Evolutionary conservation across 2,797 vertebrate species (phyloP).

Genomic region (Eospalax fontanierii): DNA sequence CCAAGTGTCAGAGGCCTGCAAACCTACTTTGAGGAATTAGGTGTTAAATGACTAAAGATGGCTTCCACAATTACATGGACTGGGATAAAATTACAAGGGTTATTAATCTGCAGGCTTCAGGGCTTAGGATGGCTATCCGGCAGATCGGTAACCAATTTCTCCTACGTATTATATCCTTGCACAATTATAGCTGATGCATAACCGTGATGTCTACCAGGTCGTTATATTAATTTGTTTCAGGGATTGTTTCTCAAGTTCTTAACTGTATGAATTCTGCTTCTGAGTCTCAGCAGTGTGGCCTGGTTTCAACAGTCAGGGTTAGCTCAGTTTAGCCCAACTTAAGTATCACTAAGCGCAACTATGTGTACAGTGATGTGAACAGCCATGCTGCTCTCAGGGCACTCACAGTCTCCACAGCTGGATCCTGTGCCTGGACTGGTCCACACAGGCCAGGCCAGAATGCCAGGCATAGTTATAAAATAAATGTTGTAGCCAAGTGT

Average conservation of each 20-base stretch:
- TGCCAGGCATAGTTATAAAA: not conserved
- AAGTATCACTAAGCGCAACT: not conserved
- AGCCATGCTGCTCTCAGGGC: not conserved
- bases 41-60: slow-evolving; percentile 77
- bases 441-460: too few species aligned
- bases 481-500: not conserved
- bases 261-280: slow-evolving; percentile 59
- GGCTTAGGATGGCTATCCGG: slow-evolving; percentile 67
- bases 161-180: slow-evolving; percentile 52
- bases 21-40: slow-evolving; percentile 78
- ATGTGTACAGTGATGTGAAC: not conserved
- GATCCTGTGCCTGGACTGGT: not conserved
- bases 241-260: slow-evolving; percentile 73
- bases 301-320: not conserved
- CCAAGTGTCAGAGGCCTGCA: slow-evolving; percentile 59
- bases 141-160: slow-evolving; percentile 73
- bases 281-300: slow-evolving; percentile 56
- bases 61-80: slow-evolving; percentile 73
- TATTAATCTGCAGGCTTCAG: slow-evolving; percentile 80
- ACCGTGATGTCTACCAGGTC: slow-evolving; percentile 42
- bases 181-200: slow-evolving; percentile 61
- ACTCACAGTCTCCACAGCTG: not conserved
- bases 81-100: slow-evolving; percentile 78
- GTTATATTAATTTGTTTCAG: slow-evolving; percentile 74
- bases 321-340: not conserved